These are phyloP conservation scores for Rhadina sibilatrix DNA, from an alignment of 2,113 vertebrate genomes.

Conservation along the genomic window DNA sequence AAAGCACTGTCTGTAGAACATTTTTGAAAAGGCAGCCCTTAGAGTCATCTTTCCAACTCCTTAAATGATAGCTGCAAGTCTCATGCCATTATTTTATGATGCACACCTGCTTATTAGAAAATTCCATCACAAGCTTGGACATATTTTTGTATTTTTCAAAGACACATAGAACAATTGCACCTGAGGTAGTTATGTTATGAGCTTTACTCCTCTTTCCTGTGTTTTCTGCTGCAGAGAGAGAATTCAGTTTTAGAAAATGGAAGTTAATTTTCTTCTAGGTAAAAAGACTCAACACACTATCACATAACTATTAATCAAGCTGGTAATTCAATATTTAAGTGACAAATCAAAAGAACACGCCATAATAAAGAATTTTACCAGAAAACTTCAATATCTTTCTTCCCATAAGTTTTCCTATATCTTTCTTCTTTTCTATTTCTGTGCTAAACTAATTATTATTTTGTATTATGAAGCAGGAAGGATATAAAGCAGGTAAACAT, in stretches of 20 bases:
- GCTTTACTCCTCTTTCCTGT: not conserved
- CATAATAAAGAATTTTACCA: not conserved
- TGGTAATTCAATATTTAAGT: not conserved
- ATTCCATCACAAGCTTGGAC: not conserved
- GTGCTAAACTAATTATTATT: not conserved
- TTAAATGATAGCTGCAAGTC: not conserved
- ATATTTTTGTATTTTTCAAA: not conserved
- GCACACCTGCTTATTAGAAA: not conserved
- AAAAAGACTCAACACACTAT: accelerated
- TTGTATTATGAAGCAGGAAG: not conserved
- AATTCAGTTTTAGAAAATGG: not conserved
- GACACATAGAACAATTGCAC: not conserved
- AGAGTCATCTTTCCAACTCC: not conserved
- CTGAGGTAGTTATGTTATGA: not conserved
- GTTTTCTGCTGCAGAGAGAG: not conserved
- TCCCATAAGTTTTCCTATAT: not conserved
- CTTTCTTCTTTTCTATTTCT: not conserved
- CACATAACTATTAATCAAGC: not conserved
- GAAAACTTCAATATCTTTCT: not conserved
- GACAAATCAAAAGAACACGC: not conserved
- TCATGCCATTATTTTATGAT: not conserved
- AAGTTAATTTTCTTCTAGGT: not conserved
- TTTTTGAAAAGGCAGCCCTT: not conserved
- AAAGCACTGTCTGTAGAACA: not conserved
- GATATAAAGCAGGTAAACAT: not conserved